Conservation (phyloP, 2,797 vertebrate species). For the Sarcophilus harrisii region DNA sequence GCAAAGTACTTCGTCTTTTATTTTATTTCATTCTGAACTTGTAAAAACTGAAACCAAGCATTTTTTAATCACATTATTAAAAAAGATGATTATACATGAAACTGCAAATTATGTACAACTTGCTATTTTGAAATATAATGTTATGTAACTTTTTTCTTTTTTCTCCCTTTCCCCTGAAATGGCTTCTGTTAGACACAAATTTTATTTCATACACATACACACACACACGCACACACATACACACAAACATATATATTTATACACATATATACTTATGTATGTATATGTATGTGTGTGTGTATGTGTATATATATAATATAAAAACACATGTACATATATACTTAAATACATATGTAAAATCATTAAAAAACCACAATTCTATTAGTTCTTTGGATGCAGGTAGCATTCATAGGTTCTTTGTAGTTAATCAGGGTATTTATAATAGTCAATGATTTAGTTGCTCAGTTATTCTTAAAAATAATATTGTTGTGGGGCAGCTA, state of each 20-base stretch:
- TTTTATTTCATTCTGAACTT: background rate
- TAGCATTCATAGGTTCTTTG: background rate
- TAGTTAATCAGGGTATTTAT: background rate
- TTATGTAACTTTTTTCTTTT: no score
- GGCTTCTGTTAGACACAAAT: no score
- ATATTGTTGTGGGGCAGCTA: background rate
- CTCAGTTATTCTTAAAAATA: background rate
- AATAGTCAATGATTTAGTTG: background rate
- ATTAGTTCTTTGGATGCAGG: background rate
- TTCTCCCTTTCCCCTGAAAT: no score
- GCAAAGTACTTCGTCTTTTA: background rate
- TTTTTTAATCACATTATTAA: background rate
- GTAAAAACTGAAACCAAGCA: background rate
- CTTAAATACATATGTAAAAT: background rate
- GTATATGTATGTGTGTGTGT: no score
- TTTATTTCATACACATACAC: no score
- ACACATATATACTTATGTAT: no score
- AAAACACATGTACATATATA: no score
- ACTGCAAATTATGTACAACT: background rate
- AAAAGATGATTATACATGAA: background rate
- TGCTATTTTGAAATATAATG: background rate
- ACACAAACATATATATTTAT: no score
- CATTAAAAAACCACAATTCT: background rate
- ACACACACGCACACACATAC: no score
- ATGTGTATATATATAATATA: no score